Conservation (phyloP, 2,888 invertebrate genomes). For the Epistrophella euchroma region DNA sequence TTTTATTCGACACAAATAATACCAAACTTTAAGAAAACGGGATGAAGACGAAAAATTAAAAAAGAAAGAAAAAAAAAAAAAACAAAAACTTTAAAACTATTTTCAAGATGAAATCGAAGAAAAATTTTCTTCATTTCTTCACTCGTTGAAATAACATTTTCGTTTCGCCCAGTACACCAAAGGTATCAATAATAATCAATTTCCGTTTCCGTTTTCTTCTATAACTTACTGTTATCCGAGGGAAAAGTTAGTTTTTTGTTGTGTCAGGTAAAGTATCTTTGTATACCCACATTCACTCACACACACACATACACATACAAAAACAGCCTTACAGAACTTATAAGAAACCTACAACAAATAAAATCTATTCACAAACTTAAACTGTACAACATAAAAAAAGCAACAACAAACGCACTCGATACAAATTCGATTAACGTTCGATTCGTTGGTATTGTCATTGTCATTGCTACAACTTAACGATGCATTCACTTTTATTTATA, state of each 20-base stretch:
- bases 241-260: slow-evolving; percentile 29
- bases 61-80: neutral
- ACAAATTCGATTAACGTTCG: slow-evolving; percentile 72
- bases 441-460: slow-evolving; percentile 71
- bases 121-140: slow-evolving; percentile 18
- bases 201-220: slow-evolving; percentile 42
- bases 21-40: neutral
- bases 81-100: slow-evolving; percentile 32
- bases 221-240: slow-evolving; percentile 32
- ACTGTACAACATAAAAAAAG: slow-evolving; percentile 50
- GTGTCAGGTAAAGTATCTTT: slow-evolving; percentile 1
- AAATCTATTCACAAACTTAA: slow-evolving; percentile 69
- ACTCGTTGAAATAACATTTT: slow-evolving; percentile 52
- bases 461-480: slow-evolving; percentile 75
- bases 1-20: slow-evolving; percentile 10
- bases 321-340: slow-evolving; percentile 11
- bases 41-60: slow-evolving; percentile 7
- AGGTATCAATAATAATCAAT: slow-evolving; percentile 73
- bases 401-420: slow-evolving; percentile 55
- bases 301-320: neutral
- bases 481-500: slow-evolving; percentile 73
- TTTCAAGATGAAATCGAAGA: slow-evolving; percentile 46
- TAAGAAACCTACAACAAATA: slow-evolving; percentile 27
- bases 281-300: neutral
- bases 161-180: slow-evolving; percentile 46